Evolutionary conservation across 2,888 invertebrate genomes (phyloP), one percentile per base, ranked within the genome.

Genomic region (Zaprionus obscuricornis): DNA sequence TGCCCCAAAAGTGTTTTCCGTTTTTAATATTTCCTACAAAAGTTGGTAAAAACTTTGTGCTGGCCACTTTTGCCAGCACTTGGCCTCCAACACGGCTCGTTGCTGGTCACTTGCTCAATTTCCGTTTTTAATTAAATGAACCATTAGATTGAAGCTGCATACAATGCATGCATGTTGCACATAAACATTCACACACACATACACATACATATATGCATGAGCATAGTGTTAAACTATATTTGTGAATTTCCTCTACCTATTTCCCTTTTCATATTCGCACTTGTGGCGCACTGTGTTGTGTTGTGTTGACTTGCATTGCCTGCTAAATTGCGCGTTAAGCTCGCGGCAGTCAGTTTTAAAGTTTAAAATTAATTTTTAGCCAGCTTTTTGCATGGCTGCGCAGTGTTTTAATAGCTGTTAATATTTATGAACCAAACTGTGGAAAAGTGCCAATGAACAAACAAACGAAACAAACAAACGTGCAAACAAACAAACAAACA

Each of bases 121-220:
- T 83, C 85, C 83, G 86, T 52, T 72, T 86, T 86, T 82, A 86
- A 82, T 82, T 82, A 82, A 85, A 83, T 70, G 79, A 65, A 59
- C 85, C 62, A 85, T 82, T 86, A 81, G 66, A 68, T 51, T 45
- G 74, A 68, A 47, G 40, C 62, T 45, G 51, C 45, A 51, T 37
- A 31, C 36, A 54, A 14, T 46, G 51, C 22, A 66, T 20, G 66
- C 50, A 22, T 46, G 43, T 10, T 8, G 10, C 37, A 37, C 31
- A 17, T 3, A 18, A 22, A 43, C 3, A 43, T 3, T 13, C 14
- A 52, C 43, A 37, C 24, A n/a, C 11, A 26, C 34, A 6, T 17
- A 34, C 7, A 39, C n/a, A 7, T 39, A 13, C n/a, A 14, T 27
- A 1, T 27, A 17, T 6, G n/a, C n/a, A n/a, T n/a, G n/a, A n/a